phyloP scores from a whole-genome alignment of 2,888 invertebrate species.

The Eucriotettix oculatus region DNA sequence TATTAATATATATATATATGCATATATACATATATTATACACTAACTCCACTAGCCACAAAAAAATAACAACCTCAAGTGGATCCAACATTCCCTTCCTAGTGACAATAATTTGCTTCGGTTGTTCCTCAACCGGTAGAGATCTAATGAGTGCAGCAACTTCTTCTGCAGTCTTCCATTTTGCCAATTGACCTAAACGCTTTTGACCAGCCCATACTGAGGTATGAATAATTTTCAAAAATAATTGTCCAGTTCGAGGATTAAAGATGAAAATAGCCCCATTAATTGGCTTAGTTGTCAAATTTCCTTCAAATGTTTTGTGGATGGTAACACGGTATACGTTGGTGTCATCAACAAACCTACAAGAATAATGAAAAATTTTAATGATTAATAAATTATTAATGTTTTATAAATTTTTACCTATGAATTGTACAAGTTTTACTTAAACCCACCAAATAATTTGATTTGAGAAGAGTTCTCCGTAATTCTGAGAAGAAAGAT shows the following conservation, averaged over 20 bases:
- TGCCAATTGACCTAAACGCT: slow-evolving; percentile 92
- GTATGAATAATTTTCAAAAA: slow-evolving; percentile 99
- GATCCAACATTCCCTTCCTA: slow-evolving; percentile 99
- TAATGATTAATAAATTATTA: too few species aligned
- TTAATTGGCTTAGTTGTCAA: slow-evolving; percentile 99
- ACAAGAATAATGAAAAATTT: slow-evolving; percentile 1
- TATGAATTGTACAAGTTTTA: background rate
- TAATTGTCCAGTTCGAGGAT: slow-evolving; percentile 94
- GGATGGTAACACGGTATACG: slow-evolving; percentile 97
- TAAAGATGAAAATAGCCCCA: slow-evolving; percentile 99
- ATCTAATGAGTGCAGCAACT: slow-evolving; percentile 97
- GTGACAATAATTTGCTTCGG: slow-evolving; percentile 99
- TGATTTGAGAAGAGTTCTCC: slow-evolving; percentile 99
- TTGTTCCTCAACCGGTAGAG: slow-evolving; percentile 97
- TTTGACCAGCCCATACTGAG: slow-evolving; percentile 99
- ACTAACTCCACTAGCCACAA: too few species aligned
- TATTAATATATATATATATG: background rate
- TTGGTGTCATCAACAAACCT: slow-evolving; percentile 98
- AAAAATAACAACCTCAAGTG: slow-evolving; percentile 51
- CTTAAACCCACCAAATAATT: slow-evolving; percentile 72
- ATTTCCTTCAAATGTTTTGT: slow-evolving; percentile 99
- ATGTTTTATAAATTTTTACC: background rate
- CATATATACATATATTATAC: too few species aligned
- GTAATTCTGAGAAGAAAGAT: slow-evolving; percentile 97
- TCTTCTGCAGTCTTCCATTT: slow-evolving; percentile 99